Percentiles rank a stretch among this genome's conserved stretches.
Conservation (phyloP, 2,888 invertebrate genomes). For the Danaus chrysippus region DNA sequence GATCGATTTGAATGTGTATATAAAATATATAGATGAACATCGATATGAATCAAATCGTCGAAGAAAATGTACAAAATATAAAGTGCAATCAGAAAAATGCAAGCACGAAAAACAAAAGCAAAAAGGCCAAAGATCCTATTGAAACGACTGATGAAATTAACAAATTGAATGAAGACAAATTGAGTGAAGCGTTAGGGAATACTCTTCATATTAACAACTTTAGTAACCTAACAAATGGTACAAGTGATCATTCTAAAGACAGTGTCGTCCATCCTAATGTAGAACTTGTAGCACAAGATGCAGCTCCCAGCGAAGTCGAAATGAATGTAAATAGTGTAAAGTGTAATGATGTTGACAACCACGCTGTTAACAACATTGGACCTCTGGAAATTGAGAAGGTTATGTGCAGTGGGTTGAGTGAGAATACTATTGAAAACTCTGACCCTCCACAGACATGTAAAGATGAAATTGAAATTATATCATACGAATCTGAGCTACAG, state of each 20-base stretch:
- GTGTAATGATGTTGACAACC: constrained; percentile 45
- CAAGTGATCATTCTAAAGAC: constrained; percentile 60
- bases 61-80: constrained; percentile 63
- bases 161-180: constrained; percentile 59
- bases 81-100: constrained; percentile 66
- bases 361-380: constrained; percentile 21
- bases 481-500: constrained; percentile 96
- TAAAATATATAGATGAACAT: constrained; percentile 62
- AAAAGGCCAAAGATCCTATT: constrained; percentile 74
- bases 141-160: constrained; percentile 57
- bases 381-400: constrained; percentile 20
- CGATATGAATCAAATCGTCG: constrained; percentile 69
- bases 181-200: constrained; percentile 65
- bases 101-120: constrained; percentile 66
- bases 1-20: constrained; percentile 65
- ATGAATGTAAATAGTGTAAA: constrained; percentile 69
- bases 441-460: constrained; percentile 41
- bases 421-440: constrained; percentile 42
- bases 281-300: constrained; percentile 46
- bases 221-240: constrained; percentile 71
- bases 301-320: constrained; percentile 42
- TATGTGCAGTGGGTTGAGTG: constrained; percentile 12
- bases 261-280: constrained; percentile 45
- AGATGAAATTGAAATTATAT: constrained; percentile 66
- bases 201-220: constrained; percentile 67